Evolutionary conservation across 2,797 vertebrate genomes (phyloP).

Genomic region (Columba guinea): DNA sequence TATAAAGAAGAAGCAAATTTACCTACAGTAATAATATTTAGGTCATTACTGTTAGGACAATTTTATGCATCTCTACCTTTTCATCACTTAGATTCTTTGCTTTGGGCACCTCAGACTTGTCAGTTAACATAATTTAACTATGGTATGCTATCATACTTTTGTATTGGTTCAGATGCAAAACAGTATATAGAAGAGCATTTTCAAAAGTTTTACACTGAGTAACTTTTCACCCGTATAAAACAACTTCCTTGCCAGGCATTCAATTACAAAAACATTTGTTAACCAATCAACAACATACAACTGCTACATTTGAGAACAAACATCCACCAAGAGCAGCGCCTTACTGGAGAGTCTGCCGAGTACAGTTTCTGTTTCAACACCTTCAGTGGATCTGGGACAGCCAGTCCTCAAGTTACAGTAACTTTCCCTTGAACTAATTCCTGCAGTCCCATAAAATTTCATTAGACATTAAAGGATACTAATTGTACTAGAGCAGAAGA

Average conservation of each 20-base stretch:
- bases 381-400: neutral
- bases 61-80: neutral
- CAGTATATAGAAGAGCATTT: neutral
- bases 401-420: slow-evolving; percentile 1
- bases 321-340: neutral
- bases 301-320: neutral
- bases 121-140: neutral
- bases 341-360: neutral
- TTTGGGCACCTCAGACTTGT: neutral
- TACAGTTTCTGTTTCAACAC: neutral
- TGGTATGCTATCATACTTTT: neutral
- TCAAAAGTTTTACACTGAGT: neutral
- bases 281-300: neutral
- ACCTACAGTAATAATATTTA: neutral
- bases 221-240: neutral
- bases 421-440: slow-evolving; percentile 17
- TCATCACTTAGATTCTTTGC: neutral
- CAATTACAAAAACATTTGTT: neutral
- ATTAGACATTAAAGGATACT: neutral
- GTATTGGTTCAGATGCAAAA: neutral
- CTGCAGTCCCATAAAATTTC: neutral
- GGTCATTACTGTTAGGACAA: neutral
- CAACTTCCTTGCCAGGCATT: neutral
- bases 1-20: neutral
- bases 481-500: neutral